Evolutionary conservation across 2,797 vertebrate species (phyloP).

Genomic region (Cynopterus sphinx): DNA sequence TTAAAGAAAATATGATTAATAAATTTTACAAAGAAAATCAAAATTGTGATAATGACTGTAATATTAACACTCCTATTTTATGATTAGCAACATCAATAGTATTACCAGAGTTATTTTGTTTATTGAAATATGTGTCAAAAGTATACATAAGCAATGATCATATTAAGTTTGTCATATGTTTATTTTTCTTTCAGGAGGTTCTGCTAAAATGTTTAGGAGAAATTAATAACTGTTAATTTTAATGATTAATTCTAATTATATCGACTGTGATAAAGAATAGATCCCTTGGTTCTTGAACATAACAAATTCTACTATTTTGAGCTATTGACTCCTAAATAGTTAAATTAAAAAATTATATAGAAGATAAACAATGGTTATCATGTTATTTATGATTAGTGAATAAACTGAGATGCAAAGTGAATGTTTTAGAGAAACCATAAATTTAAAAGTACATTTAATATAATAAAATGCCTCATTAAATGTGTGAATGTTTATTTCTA

Average conservation of each 20-base stretch:
- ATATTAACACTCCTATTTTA: conserved; percentile 14
- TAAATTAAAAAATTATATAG: background rate
- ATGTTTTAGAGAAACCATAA: conserved; percentile 15
- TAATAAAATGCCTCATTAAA: conserved; percentile 6
- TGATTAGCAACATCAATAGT: background rate
- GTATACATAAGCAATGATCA: background rate
- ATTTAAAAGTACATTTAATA: background rate
- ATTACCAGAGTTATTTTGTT: background rate
- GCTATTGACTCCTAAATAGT: background rate
- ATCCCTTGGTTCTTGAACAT: background rate
- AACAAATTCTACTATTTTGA: conserved; percentile 16
- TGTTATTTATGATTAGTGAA: background rate
- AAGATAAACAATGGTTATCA: background rate
- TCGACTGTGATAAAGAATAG: background rate
- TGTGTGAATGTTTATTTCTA: background rate
- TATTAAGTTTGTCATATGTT: background rate
- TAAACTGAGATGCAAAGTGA: background rate
- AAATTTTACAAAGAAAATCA: conserved; percentile 10
- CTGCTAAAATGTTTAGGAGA: conserved; percentile 34
- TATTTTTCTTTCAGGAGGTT: conserved; percentile 17
- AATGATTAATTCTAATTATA: conserved; percentile 22
- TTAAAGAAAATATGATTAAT: conserved; percentile 12
- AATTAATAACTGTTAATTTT: conserved; percentile 44
- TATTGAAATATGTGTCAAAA: conserved; percentile 29
- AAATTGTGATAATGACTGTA: background rate